Percentiles rank a stretch among this genome's conserved stretches.
Conservation (phyloP, 2,797 vertebrate genomes). For the Chrysocyon brachyurus region DNA sequence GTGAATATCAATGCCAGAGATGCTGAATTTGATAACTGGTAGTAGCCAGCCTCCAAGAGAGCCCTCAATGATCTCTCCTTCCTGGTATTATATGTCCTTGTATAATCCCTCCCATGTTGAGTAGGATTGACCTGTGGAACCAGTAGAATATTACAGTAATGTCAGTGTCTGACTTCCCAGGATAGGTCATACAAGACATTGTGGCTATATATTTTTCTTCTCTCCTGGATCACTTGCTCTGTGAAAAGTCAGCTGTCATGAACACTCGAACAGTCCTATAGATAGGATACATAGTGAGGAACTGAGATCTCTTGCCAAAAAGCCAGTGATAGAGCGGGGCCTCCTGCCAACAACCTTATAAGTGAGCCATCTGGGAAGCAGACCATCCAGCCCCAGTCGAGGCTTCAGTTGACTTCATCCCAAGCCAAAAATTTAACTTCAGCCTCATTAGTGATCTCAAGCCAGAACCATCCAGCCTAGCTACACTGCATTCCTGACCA, state of each 20-base stretch:
- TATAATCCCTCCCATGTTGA: background rate
- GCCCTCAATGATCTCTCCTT: background rate
- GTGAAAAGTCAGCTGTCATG: slow-evolving; percentile 55
- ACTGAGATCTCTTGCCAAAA: background rate
- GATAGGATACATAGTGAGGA: background rate
- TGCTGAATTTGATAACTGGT: background rate
- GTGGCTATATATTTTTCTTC: background rate
- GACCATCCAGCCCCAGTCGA: background rate
- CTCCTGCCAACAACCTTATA: slow-evolving; percentile 46
- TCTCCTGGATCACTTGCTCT: slow-evolving; percentile 45
- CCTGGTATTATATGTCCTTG: background rate
- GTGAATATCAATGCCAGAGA: background rate
- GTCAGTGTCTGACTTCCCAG: background rate
- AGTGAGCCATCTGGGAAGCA: slow-evolving; percentile 11
- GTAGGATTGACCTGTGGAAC: background rate
- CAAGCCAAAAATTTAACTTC: slow-evolving; percentile 44
- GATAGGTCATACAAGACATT: slow-evolving; percentile 21
- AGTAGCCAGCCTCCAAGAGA: background rate
- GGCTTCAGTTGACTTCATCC: background rate
- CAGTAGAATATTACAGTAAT: background rate
- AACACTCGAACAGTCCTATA: background rate
- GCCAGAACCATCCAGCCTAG: background rate
- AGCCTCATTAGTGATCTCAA: slow-evolving; percentile 12
- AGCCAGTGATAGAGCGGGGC: background rate
- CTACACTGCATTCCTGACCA: background rate